These are phyloP conservation scores for Thripadectes ignobilis DNA, from an alignment of 2,797 vertebrate species.

Conservation along the genomic window DNA sequence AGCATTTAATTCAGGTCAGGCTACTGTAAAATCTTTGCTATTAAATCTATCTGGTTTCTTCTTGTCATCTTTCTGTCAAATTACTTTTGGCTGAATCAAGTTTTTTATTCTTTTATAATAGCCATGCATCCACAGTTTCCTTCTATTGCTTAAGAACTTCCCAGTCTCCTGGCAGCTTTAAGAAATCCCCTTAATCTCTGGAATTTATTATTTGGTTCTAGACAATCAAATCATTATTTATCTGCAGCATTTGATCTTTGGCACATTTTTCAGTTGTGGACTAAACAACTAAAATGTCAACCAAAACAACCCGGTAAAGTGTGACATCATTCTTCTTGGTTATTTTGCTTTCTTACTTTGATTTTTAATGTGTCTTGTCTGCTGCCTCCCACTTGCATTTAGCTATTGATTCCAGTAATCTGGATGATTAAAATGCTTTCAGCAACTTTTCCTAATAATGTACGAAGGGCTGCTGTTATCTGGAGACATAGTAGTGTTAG, in stretches of 20 bases:
- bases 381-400: background rate
- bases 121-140: background rate
- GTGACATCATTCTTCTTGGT: background rate
- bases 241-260: background rate
- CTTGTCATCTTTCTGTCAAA: background rate
- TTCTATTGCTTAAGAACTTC: background rate
- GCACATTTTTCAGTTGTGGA: background rate
- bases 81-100: background rate
- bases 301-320: background rate
- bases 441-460: background rate
- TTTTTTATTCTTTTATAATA: background rate
- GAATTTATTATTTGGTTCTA: fast-evolving
- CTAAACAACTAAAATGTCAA: background rate
- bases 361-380: background rate
- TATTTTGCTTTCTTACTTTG: background rate
- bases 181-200: background rate
- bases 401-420: background rate
- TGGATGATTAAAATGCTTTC: background rate
- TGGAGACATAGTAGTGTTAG: background rate
- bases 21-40: background rate
- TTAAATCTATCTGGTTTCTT: background rate
- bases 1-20: background rate
- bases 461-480: background rate
- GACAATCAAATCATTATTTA: background rate
- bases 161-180: background rate